Evolutionary conservation across 2,888 invertebrate species (phyloP).

Genomic region (Agonopterix alstromeriana): DNA sequence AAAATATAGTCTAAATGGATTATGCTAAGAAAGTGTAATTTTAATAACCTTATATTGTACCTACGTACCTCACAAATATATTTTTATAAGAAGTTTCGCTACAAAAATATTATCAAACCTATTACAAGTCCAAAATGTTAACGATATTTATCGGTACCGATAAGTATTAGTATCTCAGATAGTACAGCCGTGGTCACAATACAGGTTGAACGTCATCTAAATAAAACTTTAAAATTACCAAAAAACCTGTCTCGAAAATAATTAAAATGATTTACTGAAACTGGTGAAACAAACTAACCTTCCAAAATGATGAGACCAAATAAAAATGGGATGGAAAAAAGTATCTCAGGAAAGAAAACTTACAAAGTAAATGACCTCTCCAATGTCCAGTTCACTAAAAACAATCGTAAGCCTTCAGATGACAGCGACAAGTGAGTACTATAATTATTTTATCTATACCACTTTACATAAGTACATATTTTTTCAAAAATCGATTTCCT

Average conservation of each 20-base stretch:
- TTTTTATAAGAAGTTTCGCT: too few species aligned
- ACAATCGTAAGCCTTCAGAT: slow-evolving; percentile 2
- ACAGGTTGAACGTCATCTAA: neutral
- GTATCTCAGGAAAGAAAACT: slow-evolving; percentile 13
- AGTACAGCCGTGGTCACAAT: neutral
- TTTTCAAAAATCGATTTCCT: too few species aligned
- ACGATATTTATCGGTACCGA: too few species aligned
- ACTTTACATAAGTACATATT: too few species aligned
- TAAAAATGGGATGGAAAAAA: slow-evolving; percentile 7
- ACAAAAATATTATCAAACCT: too few species aligned
- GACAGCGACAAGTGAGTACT: slow-evolving; percentile 17
- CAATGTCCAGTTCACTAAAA: slow-evolving; percentile 16
- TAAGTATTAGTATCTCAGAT: neutral
- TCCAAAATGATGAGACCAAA: slow-evolving; percentile 1
- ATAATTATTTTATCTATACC: neutral
- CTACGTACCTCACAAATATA: too few species aligned
- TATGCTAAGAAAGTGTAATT: too few species aligned
- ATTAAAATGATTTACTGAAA: neutral
- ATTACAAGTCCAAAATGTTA: too few species aligned
- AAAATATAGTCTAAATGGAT: too few species aligned
- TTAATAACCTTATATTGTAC: too few species aligned
- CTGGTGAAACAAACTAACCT: neutral
- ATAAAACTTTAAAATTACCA: neutral
- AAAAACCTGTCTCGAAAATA: neutral
- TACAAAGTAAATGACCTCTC: slow-evolving; percentile 19